These are phyloP conservation scores for Napeogenes inachia DNA, from an alignment of 2,888 invertebrate species.

Conservation along the genomic window DNA sequence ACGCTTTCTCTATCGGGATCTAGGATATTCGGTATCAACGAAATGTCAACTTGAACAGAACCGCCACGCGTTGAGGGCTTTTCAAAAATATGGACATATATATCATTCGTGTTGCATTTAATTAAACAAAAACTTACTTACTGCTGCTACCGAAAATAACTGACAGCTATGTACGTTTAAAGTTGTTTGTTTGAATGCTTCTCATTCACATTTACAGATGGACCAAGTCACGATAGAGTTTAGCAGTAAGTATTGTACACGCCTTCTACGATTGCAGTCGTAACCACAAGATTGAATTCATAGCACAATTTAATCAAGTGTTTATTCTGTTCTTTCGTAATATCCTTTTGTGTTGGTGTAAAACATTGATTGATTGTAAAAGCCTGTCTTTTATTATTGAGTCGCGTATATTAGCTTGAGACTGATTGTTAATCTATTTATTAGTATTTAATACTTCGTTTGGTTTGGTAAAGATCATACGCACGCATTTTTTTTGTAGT, in stretches of 20 bases:
- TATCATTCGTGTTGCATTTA: conserved; percentile 17
- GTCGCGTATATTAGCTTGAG: conserved; percentile 62
- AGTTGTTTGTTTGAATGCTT: conserved; percentile 39
- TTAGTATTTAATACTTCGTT: conserved; percentile 16
- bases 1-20: conserved; percentile 26
- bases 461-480: not conserved
- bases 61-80: conserved; percentile 25
- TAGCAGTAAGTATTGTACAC: conserved; percentile 54
- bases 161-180: conserved; percentile 38
- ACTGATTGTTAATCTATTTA: conserved; percentile 57
- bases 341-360: conserved; percentile 19
- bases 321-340: conserved; percentile 24
- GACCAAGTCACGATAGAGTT: conserved; percentile 68
- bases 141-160: conserved; percentile 14
- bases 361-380: conserved; percentile 38
- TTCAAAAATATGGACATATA: conserved; percentile 19
- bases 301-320: conserved; percentile 20
- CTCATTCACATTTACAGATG: conserved; percentile 56
- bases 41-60: conserved; percentile 37
- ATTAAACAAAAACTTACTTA: conserved; percentile 3
- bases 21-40: conserved; percentile 34
- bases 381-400: conserved; percentile 43
- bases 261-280: conserved; percentile 44
- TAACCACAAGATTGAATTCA: conserved; percentile 21
- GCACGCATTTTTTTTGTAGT: not conserved